Conservation (phyloP, 2,888 invertebrate species). For the Thelaira solivaga region DNA sequence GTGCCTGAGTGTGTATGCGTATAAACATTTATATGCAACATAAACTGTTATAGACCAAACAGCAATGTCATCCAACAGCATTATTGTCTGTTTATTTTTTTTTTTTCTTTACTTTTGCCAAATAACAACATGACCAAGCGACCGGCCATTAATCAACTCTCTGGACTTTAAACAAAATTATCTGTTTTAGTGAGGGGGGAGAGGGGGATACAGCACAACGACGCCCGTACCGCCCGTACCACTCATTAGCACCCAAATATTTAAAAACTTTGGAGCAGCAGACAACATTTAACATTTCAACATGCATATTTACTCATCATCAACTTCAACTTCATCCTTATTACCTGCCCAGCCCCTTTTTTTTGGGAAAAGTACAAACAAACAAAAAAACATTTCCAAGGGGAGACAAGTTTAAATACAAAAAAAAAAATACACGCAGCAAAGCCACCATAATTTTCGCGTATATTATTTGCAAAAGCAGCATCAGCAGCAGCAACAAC, state of each 20-base stretch:
- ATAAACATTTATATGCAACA: neutral
- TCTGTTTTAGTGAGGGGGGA: neutral
- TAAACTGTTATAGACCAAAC: slow-evolving; percentile 8
- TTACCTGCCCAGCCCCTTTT: slow-evolving; percentile 16
- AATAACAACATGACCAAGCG: slow-evolving; percentile 3
- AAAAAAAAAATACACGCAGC: neutral
- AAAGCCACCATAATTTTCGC: slow-evolving; percentile 50
- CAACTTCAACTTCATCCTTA: slow-evolving; percentile 1
- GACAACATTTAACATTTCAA: slow-evolving; percentile 23
- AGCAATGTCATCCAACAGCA: slow-evolving; percentile 37
- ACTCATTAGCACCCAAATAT: slow-evolving; percentile 29
- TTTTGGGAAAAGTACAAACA: neutral
- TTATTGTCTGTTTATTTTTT: neutral
- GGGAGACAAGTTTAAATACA: slow-evolving; percentile 29
- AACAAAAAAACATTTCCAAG: slow-evolving; percentile 14
- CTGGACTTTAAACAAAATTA: slow-evolving; percentile 41
- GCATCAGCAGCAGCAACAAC: neutral
- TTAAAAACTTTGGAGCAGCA: neutral
- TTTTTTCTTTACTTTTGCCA: neutral
- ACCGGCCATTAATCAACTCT: slow-evolving; percentile 10
- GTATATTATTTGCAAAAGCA: slow-evolving; percentile 31
- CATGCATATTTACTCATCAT: slow-evolving; percentile 1
- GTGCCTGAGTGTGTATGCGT: neutral
- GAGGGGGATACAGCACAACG: too few relatives aligned
- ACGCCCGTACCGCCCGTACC: too few relatives aligned